Conservation (phyloP, 1,140 invertebrate species). For the Neelides sp. region DNA sequence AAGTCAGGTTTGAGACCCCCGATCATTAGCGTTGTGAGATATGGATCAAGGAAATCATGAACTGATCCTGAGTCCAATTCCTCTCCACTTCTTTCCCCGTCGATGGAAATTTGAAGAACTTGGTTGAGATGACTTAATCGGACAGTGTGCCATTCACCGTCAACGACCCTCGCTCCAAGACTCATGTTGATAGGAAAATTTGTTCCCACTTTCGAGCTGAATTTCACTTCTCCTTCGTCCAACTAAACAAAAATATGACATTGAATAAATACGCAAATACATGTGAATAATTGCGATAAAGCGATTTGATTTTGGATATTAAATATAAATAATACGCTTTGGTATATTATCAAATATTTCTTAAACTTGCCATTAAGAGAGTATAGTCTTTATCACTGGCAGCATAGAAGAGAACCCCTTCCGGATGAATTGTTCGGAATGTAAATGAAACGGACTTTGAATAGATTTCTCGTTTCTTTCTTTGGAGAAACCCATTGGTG, state of each 20-base stretch:
- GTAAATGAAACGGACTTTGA: constrained; percentile 63
- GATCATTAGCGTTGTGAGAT: constrained; percentile 60
- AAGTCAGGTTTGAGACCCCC: constrained; percentile 54
- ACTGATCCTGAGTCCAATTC: constrained; percentile 68
- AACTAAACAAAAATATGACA: constrained; percentile 36
- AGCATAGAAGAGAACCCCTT: constrained; percentile 66
- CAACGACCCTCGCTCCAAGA: constrained; percentile 42
- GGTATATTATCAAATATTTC: not conserved
- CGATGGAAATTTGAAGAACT: constrained; percentile 54
- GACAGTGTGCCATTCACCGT: constrained; percentile 71
- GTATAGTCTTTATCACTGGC: constrained; percentile 79
- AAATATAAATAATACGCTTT: not conserved
- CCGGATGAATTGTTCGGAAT: constrained; percentile 60
- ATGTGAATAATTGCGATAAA: not conserved
- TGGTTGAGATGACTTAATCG: constrained; percentile 52
- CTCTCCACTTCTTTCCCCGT: constrained; percentile 57
- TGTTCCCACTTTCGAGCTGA: constrained; percentile 59
- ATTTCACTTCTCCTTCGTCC: constrained; percentile 52
- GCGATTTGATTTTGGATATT: not conserved
- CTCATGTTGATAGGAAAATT: constrained; percentile 63
- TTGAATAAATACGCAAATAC: not conserved
- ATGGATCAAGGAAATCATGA: constrained; percentile 83
- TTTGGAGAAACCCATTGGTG: constrained; percentile 12
- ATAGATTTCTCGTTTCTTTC: constrained; percentile 32
- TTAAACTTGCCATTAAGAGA: constrained; percentile 53